phyloP scores from a whole-genome alignment of 2,113 vertebrate species.

The Nasalis larvatus region DNA sequence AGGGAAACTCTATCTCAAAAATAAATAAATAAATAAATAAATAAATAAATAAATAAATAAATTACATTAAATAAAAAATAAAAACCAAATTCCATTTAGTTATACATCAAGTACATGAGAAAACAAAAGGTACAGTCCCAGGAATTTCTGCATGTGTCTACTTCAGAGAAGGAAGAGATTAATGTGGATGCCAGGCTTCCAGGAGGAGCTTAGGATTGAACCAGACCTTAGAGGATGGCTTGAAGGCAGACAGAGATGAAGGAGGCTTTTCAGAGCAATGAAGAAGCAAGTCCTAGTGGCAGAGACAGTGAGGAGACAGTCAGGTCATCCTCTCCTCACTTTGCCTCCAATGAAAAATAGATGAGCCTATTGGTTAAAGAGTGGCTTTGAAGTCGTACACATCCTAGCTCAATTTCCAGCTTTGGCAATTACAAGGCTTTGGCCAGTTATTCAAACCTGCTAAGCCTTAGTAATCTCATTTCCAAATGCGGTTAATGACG shows the following conservation, averaged over 20 bases:
- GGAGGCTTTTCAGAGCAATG: background rate
- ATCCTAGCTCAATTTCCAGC: background rate
- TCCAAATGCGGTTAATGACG: background rate
- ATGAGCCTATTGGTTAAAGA: background rate
- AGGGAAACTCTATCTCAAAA: no score
- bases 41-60: no score
- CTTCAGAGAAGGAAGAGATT: background rate
- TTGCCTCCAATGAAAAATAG: background rate
- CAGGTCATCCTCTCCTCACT: background rate
- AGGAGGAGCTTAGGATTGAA: background rate
- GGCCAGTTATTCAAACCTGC: background rate
- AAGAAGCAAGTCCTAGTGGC: background rate
- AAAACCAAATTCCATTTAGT: background rate
- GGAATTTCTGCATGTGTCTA: background rate
- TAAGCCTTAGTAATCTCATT: background rate
- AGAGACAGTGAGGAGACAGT: background rate
- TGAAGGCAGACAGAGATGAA: background rate
- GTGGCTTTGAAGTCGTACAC: background rate
- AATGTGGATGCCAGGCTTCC: background rate
- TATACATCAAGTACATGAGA: background rate
- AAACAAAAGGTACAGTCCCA: background rate
- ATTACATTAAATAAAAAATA: no score
- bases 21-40: no score
- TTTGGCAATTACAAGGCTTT: background rate
- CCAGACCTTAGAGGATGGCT: background rate